Evolutionary conservation across 2,888 invertebrate species (phyloP).

Genomic region (Sycophila texana): DNA sequence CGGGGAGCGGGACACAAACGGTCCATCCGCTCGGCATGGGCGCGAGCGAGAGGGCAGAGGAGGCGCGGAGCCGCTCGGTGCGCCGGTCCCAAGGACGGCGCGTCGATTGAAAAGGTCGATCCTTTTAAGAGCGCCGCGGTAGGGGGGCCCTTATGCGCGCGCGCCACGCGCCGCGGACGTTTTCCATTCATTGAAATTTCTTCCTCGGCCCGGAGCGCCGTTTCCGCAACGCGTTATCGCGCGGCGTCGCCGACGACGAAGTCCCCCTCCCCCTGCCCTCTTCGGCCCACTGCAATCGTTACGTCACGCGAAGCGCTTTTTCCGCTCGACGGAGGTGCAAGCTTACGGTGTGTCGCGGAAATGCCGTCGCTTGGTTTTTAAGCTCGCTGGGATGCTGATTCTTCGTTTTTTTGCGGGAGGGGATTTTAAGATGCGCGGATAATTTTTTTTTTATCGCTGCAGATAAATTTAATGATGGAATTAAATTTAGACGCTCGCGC

Average conservation of each 20-base stretch:
- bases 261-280: background rate
- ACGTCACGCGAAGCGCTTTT: background rate
- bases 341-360: background rate
- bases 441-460: background rate
- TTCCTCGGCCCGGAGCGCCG: constrained; percentile 59
- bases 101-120: constrained; percentile 74
- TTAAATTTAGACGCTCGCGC: too few species aligned
- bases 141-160: constrained; percentile 62
- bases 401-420: background rate
- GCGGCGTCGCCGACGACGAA: constrained; percentile 19
- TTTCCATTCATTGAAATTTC: constrained; percentile 73
- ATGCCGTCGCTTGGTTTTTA: background rate
- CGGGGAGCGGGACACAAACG: constrained; percentile 19
- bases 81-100: constrained; percentile 66
- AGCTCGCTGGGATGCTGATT: background rate
- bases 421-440: background rate
- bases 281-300: background rate
- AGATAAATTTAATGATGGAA: background rate
- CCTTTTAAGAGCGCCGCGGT: constrained; percentile 66
- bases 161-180: constrained; percentile 57
- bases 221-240: constrained; percentile 62
- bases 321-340: background rate
- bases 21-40: constrained; percentile 23
- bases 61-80: constrained; percentile 21
- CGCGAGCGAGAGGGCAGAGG: constrained; percentile 3